These are phyloP conservation scores for Paratilapia polleni DNA, from an alignment of 2,113 vertebrate genomes.

Conservation along the genomic window DNA sequence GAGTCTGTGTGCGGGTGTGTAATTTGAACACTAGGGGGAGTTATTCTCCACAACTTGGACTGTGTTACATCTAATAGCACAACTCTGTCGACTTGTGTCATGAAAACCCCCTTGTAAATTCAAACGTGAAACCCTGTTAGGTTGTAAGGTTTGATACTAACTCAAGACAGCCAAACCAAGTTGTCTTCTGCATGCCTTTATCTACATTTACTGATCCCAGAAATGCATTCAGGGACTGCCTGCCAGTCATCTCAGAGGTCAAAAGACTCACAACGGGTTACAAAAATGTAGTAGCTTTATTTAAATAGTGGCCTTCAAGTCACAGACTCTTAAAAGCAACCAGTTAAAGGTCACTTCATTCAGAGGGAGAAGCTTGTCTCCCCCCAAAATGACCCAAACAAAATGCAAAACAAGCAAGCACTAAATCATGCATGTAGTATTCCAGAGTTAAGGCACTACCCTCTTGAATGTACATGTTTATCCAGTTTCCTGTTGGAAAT, in stretches of 20 bases:
- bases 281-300: neutral
- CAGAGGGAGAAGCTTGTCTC: neutral
- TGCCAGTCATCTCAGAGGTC: neutral
- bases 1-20: neutral
- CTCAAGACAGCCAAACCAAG: neutral
- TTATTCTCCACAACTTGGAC: constrained; percentile 8
- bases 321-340: neutral
- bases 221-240: neutral
- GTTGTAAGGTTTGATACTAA: neutral
- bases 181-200: neutral
- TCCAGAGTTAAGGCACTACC: neutral
- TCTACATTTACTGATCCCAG: neutral
- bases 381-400: neutral
- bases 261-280: neutral
- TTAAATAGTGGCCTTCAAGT: neutral
- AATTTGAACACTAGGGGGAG: constrained; percentile 58
- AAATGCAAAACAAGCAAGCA: neutral
- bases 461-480: neutral
- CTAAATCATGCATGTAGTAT: neutral
- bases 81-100: neutral
- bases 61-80: neutral
- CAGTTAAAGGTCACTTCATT: neutral
- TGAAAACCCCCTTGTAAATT: neutral
- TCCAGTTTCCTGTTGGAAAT: neutral
- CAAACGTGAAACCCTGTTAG: neutral